Base-by-base conservation (phyloP, 2,888 invertebrate genomes). In the Agriopis marginaria region DNA sequence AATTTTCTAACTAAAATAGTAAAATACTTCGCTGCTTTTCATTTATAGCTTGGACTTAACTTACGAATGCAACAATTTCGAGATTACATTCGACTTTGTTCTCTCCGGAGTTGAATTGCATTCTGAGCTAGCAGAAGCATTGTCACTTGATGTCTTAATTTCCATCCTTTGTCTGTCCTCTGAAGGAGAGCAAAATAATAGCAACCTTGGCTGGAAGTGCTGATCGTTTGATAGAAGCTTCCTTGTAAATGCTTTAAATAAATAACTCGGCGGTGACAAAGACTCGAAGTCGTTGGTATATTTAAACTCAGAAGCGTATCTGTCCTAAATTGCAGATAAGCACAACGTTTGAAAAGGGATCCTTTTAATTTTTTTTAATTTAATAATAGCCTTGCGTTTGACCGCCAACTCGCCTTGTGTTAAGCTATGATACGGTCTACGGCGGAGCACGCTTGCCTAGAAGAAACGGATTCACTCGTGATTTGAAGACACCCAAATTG, bases 21-120 rank as follows among this genome's bases (percentile, higher is more conserved):
- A 50, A 50, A 50, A 17, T 14, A 17, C 3, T 14, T 8, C 17
- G 14, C 14, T 8, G 14, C 9, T 17, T 4, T 32, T 32, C 32
- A 32, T 50, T 50, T 9, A 17, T 50, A 7, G 17, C 12, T 9
- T 14, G 40, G 44, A 67, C 44, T 56, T 55, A 56, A 23, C 17
- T 56, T 51, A 50, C 50, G 50, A 50, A 62, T 62, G 62, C 67
- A 67, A 58, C 51, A 58, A 58, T 68, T 62, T 47, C 54, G 6
- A 63, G 68, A 61, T 69, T 61, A 64, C 50, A 45, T 56, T 51
- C n/a, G 55, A 61, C 61, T 54, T 59, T 44, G 64, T 44, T 61
- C 58, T 8, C 50, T 49, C 42, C 12, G 11, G 61, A 60, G 50
- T 54, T 50, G 50, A 64, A 64, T 64, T 61, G 64, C 64, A 61